These are phyloP conservation scores for Dendroctonus ponderosae DNA, from an alignment of 1,140 invertebrate species.

Conservation along the genomic window DNA sequence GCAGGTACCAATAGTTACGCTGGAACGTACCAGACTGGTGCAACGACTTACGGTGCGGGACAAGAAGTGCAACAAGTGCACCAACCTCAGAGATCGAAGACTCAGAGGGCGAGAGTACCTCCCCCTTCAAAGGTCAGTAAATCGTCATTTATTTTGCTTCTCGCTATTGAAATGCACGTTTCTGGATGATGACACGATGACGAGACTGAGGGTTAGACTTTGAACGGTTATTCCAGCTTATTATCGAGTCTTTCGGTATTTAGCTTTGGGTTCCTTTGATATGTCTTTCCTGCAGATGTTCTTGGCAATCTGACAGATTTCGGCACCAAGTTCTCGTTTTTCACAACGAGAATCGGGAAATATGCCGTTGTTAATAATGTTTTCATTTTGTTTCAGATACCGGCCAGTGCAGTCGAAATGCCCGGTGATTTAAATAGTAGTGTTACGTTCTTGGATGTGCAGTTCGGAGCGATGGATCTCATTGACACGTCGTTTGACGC, in stretches of 20 bases:
- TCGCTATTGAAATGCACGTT: not conserved
- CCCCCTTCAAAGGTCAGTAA: constrained; percentile 78
- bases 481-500: constrained; percentile 59
- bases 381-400: constrained; percentile 63
- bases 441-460: constrained; percentile 83
- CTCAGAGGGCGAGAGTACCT: constrained; percentile 78
- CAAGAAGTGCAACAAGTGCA: constrained; percentile 45
- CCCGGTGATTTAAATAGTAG: constrained; percentile 75
- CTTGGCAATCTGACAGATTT: constrained; percentile 18
- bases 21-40: constrained; percentile 34
- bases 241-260: constrained; percentile 23
- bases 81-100: constrained; percentile 63
- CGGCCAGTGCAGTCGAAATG: constrained; percentile 93
- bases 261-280: not conserved
- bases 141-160: not conserved
- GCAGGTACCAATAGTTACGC: constrained; percentile 34
- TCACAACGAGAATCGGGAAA: too few species aligned
- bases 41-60: constrained; percentile 35
- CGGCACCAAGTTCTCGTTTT: not conserved
- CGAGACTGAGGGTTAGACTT: constrained; percentile 20
- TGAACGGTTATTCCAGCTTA: constrained; percentile 1
- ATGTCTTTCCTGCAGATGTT: not conserved
- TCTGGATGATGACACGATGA: constrained; percentile 23
- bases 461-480: constrained; percentile 90
- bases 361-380: too few species aligned